Evolutionary conservation across 37 sponge, comb jelly and placozoan species (phyloP).

Genomic region (Axinella damicornis): DNA sequence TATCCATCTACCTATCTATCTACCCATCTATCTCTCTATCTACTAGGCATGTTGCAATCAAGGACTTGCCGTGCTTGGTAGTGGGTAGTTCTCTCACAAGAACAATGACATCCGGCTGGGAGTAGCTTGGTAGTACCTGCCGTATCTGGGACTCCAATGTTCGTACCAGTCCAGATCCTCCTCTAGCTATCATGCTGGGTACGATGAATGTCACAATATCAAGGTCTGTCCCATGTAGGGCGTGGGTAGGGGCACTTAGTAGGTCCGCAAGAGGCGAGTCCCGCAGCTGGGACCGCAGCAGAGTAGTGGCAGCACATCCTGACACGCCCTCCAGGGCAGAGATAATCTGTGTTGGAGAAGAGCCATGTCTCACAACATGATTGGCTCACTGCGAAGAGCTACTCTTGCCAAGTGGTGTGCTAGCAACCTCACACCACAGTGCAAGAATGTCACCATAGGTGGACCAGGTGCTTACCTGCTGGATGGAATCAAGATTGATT

Average conservation of each 20-base stretch:
- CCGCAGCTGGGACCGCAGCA: not conserved
- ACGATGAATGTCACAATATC: conserved; percentile 21
- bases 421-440: too few relatives aligned
- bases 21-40: too few relatives aligned
- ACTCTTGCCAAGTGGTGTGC: too few relatives aligned
- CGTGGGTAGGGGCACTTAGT: not conserved
- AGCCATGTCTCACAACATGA: too few relatives aligned
- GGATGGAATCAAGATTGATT: conserved; percentile 70
- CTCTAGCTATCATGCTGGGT: not conserved
- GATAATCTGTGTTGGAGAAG: not conserved
- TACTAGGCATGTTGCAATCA: too few relatives aligned
- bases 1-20: too few relatives aligned
- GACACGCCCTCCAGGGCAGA: conserved; percentile 6
- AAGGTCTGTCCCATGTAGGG: not conserved
- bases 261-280: not conserved
- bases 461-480: conserved; percentile 72
- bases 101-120: conserved; percentile 58
- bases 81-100: conserved; percentile 63
- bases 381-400: too few relatives aligned
- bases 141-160: conserved; percentile 12
- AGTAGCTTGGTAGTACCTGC: conserved; percentile 33
- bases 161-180: not conserved
- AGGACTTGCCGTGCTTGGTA: conserved; percentile 72
- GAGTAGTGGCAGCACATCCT: conserved; percentile 10
- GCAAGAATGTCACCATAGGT: too few relatives aligned